A percentile compares a stretch with the other conserved stretches of the same genome.
These are phyloP conservation scores for Gymnodraco acuticeps DNA, from an alignment of 2,797 vertebrate genomes.

Conservation along the genomic window DNA sequence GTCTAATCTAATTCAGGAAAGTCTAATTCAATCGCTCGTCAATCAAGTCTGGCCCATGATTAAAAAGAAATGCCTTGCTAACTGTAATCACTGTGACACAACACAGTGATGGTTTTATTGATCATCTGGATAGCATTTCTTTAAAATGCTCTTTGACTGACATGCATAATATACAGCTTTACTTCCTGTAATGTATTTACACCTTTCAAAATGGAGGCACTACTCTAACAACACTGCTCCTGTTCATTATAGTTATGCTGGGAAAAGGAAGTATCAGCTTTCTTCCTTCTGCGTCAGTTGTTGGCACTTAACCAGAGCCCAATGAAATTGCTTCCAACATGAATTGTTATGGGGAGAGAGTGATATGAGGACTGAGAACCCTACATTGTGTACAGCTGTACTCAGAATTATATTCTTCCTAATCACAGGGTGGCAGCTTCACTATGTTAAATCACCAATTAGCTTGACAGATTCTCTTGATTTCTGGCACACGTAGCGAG, in stretches of 20 bases:
- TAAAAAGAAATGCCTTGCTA: slow-evolving; percentile 8
- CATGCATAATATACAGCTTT: slow-evolving; percentile 6
- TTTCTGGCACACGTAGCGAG: slow-evolving; percentile 22
- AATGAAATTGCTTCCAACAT: slow-evolving; percentile 14
- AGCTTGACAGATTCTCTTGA: slow-evolving; percentile 31
- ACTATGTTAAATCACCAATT: slow-evolving; percentile 18
- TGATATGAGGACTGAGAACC: background rate
- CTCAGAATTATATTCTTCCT: background rate
- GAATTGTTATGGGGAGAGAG: background rate
- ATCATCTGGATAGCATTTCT: slow-evolving; percentile 18
- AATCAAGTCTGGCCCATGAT: slow-evolving; percentile 23
- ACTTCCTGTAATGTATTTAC: slow-evolving; percentile 30
- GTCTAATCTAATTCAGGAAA: slow-evolving; percentile 28
- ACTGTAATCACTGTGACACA: slow-evolving; percentile 44
- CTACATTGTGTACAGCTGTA: background rate
- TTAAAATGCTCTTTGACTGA: slow-evolving; percentile 28
- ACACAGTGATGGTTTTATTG: slow-evolving; percentile 24
- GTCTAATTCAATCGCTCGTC: slow-evolving; percentile 36
- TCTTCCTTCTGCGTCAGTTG: slow-evolving; percentile 15
- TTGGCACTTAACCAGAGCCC: slow-evolving; percentile 19
- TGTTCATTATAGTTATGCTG: slow-evolving; percentile 30
- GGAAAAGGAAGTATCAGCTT: slow-evolving; percentile 24
- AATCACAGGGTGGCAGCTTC: background rate
- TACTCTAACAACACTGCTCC: slow-evolving; percentile 5
- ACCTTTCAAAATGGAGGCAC: slow-evolving; percentile 22